phyloP scores from a whole-genome alignment of 2,113 vertebrate species.

The Myiozetetes cayanensis region DNA sequence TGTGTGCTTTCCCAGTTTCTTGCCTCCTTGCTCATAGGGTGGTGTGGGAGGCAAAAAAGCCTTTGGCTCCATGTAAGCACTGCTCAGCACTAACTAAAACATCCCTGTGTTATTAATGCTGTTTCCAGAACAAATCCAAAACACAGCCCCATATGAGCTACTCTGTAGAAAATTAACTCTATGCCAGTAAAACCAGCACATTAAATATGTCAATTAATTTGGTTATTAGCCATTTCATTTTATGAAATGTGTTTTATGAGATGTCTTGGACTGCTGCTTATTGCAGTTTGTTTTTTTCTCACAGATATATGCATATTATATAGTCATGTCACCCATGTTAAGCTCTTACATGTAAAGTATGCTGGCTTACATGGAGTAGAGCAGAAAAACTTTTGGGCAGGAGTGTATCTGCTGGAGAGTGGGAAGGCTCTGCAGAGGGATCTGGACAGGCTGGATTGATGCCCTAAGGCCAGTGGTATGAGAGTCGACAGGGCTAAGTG shows the following conservation, averaged over 20 bases:
- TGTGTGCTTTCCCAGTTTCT: not conserved
- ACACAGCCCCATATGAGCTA: not conserved
- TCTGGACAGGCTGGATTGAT: not conserved
- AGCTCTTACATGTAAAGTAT: not conserved
- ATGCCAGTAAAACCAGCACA: not conserved
- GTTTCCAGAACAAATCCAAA: not conserved
- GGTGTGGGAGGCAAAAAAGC: not conserved
- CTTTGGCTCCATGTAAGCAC: not conserved
- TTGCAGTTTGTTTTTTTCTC: not conserved
- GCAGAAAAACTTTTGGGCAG: not conserved
- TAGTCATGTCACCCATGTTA: not conserved
- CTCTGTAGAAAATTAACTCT: not conserved
- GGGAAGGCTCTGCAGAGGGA: not conserved
- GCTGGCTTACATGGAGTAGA: not conserved
- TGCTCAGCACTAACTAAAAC: not conserved
- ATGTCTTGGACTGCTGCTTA: not conserved
- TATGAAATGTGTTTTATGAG: not conserved
- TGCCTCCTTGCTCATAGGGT: rapidly evolving
- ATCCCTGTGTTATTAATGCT: not conserved
- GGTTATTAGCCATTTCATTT: not conserved
- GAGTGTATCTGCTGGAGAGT: not conserved
- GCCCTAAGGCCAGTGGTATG: not conserved
- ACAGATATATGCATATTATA: not conserved
- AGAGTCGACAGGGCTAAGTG: not conserved
- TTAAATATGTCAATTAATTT: not conserved